Percentiles rank a stretch among this genome's conserved stretches.
These are phyloP conservation scores for Drosophila anomalata DNA, from an alignment of 2,888 invertebrate species.

Conservation along the genomic window DNA sequence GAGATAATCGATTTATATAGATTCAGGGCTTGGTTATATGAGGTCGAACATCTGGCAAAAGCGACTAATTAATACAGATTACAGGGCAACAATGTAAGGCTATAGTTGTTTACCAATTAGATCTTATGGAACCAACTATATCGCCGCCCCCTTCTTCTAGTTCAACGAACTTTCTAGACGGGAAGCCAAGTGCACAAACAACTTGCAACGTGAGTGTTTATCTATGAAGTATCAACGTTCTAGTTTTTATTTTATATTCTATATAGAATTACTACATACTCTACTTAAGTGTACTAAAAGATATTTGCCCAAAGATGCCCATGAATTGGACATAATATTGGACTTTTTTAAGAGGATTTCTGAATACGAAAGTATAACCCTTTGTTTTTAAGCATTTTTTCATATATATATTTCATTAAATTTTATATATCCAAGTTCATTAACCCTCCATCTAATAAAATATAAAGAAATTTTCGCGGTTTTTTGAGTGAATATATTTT, in stretches of 20 bases:
- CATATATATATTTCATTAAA: not conserved
- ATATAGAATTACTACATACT: not conserved
- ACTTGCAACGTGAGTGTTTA: constrained; percentile 15
- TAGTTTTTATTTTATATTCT: not conserved
- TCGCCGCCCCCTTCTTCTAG: constrained; percentile 12
- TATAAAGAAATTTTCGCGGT: not conserved
- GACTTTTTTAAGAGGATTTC: no score
- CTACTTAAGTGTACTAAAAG: not conserved
- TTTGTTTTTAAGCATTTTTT: no score
- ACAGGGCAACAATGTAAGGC: constrained; percentile 13
- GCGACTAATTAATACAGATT: constrained; percentile 2
- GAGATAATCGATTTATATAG: constrained; percentile 20
- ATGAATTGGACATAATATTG: not conserved
- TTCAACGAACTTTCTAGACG: constrained; percentile 29
- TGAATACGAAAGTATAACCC: no score
- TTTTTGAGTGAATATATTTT: not conserved
- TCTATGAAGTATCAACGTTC: constrained; percentile 2
- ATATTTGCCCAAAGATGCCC: not conserved
- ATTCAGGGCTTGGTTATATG: constrained; percentile 10
- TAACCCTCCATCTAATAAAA: not conserved
- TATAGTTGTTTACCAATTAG: constrained; percentile 18
- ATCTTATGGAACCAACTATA: constrained; percentile 14
- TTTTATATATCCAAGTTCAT: not conserved
- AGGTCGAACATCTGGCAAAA: constrained; percentile 52
- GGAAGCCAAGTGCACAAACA: constrained; percentile 6